These are phyloP conservation scores for Gavialis gangeticus DNA, from an alignment of 2,113 vertebrate species.

Conservation along the genomic window DNA sequence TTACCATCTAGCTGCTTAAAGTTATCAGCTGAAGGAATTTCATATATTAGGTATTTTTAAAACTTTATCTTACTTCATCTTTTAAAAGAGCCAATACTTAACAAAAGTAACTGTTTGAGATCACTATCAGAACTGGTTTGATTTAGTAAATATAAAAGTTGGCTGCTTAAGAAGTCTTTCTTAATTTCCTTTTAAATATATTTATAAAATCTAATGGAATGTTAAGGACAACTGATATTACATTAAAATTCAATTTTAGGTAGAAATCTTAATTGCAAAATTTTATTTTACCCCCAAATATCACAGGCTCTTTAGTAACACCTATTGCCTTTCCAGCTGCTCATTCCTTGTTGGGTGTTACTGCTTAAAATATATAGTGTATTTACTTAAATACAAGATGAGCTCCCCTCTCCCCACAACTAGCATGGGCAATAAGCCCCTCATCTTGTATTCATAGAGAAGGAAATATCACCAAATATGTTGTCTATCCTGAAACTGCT, in stretches of 20 bases:
- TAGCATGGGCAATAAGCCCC: no score
- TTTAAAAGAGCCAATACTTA: no score
- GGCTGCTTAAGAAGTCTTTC: conserved; percentile 15
- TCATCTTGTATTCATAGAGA: no score
- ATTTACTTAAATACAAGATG: no score
- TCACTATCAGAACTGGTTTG: conserved; percentile 11
- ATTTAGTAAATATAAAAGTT: neutral
- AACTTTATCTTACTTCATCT: no score
- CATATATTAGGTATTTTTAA: neutral
- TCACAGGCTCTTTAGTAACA: neutral
- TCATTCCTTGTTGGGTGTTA: neutral
- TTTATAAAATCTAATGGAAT: neutral
- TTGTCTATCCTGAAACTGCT: no score
- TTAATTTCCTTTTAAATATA: conserved; percentile 34
- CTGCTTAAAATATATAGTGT: neutral
- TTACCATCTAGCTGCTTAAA: neutral
- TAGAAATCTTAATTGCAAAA: neutral
- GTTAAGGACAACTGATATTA: neutral
- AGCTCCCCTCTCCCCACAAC: no score
- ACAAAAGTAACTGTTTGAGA: neutral
- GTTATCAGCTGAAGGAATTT: neutral
- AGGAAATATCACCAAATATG: no score
- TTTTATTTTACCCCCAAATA: neutral
- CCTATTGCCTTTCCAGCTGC: neutral
- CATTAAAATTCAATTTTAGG: neutral